These are phyloP conservation scores for Dryoscopus gambensis DNA, from an alignment of 2,113 vertebrate species.

Conservation along the genomic window DNA sequence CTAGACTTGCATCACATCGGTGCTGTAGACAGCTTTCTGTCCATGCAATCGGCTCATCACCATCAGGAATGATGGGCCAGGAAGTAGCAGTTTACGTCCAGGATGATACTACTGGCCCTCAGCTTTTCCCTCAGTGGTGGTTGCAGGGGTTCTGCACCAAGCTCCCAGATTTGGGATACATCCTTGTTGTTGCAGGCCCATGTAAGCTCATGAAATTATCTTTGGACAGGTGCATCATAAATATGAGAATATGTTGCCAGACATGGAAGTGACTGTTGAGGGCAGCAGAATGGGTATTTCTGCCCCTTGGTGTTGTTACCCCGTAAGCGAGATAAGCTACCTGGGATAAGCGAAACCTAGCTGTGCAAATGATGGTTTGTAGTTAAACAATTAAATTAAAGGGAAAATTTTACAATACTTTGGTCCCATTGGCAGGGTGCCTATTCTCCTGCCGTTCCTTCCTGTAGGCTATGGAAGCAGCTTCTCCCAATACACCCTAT, in stretches of 20 bases:
- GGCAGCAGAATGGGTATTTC: background rate
- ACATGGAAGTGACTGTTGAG: background rate
- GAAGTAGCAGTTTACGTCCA: background rate
- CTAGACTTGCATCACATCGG: rapidly evolving
- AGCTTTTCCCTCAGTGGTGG: background rate
- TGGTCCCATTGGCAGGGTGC: background rate
- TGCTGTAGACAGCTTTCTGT: background rate
- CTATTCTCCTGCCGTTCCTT: background rate
- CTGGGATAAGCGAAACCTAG: background rate
- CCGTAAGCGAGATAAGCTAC: background rate
- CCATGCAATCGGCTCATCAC: background rate
- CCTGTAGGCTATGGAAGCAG: background rate
- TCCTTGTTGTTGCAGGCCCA: background rate
- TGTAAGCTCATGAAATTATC: background rate
- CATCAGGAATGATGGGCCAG: background rate
- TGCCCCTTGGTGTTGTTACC: background rate
- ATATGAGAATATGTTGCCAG: background rate
- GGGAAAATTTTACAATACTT: background rate
- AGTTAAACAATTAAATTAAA: background rate
- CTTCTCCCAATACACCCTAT: background rate
- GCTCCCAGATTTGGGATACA: background rate
- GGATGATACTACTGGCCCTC: background rate
- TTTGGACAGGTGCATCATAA: background rate
- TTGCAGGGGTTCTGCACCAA: background rate
- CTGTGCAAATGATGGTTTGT: background rate